Conservation (phyloP, 2,888 invertebrate genomes). For the Acleris literana region DNA sequence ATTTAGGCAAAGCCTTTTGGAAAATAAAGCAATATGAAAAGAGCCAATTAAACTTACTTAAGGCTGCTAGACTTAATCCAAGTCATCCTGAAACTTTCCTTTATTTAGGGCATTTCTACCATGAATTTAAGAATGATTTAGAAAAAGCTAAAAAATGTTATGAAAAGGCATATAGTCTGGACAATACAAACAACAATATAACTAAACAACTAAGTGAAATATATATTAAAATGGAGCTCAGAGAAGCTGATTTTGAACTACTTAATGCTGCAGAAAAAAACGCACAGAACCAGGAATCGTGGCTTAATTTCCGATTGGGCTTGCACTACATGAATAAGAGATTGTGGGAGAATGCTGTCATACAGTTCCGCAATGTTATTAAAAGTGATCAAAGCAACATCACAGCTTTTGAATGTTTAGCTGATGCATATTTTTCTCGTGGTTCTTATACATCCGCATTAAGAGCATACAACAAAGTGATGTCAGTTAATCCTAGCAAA, state of each 20-base stretch:
- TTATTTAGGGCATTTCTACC: slow-evolving; percentile 90
- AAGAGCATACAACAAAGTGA: slow-evolving; percentile 91
- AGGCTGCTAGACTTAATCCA: slow-evolving; percentile 89
- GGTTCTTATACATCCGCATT: slow-evolving; percentile 96
- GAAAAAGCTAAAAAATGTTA: slow-evolving; percentile 92
- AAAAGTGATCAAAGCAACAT: slow-evolving; percentile 87
- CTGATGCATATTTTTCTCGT: slow-evolving; percentile 94
- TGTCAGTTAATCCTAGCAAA: slow-evolving; percentile 85
- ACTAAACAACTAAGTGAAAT: slow-evolving; percentile 90
- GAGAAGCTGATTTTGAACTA: slow-evolving; percentile 85
- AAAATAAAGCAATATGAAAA: slow-evolving; percentile 83
- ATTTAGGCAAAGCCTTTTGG: slow-evolving; percentile 85
- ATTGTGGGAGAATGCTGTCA: slow-evolving; percentile 89
- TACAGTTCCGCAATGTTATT: slow-evolving; percentile 89
- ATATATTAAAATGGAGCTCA: slow-evolving; percentile 87
- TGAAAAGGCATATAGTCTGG: slow-evolving; percentile 91
- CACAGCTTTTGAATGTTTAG: slow-evolving; percentile 93
- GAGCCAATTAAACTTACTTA: slow-evolving; percentile 85
- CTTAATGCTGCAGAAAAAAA: slow-evolving; percentile 77
- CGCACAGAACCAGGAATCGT: slow-evolving; percentile 82
- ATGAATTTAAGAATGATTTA: slow-evolving; percentile 84
- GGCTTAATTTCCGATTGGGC: slow-evolving; percentile 94
- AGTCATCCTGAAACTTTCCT: slow-evolving; percentile 89
- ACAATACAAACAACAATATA: slow-evolving; percentile 86
- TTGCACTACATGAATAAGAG: slow-evolving; percentile 89